Evolutionary conservation across 2,888 invertebrate genomes (phyloP), one percentile per base, ranked within the genome.

Genomic region (Nomada lathburiana): DNA sequence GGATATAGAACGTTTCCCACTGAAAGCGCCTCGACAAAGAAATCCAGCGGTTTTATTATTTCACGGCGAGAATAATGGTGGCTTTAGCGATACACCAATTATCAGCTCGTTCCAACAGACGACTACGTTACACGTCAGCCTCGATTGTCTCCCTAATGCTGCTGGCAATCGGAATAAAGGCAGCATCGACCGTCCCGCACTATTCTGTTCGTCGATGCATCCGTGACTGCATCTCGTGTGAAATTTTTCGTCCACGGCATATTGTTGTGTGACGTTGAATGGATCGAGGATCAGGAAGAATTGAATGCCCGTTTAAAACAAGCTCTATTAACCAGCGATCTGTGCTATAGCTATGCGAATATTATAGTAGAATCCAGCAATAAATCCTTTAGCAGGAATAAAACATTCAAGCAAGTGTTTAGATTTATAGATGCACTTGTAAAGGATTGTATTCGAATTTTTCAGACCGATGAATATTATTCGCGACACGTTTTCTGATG

Each of bases 1-100:
- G 59, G 47, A 16, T 11, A 59, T 57, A 23, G 47, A 29, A 47
- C 70, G 44, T 59, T 80, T 71, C 74, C 62, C 73, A 72, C 23
- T 72, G 70, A 81, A 77, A 82, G 67, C 55, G 65, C 42, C 26
- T 36, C 26, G 50, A 47, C n/a, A 13, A 69, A 57, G 81, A 83
- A 85, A 87, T 77, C 85, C 80, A 44, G 42, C 67, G 76, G 55
- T 87, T 82, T 82, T 88, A 88, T 89, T 89, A 85, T 88, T 85
- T 82, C 78, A 74, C 69, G 71, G 53, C 23, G 82, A 73, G 79
- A 80, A 75, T 82, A 84, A 85, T 83, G 78, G 78, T 57, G 68
- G 53, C 52, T 47, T 2, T 36, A 16, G 29, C 44, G 68, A 53
- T 55, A 59, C 68, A 47, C 42, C 65, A 42, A 60, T 64, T 47